A percentile compares a stretch with the other conserved stretches of the same genome.
Conservation (phyloP, 2,113 vertebrate species). For the Pteruthius melanotis region DNA sequence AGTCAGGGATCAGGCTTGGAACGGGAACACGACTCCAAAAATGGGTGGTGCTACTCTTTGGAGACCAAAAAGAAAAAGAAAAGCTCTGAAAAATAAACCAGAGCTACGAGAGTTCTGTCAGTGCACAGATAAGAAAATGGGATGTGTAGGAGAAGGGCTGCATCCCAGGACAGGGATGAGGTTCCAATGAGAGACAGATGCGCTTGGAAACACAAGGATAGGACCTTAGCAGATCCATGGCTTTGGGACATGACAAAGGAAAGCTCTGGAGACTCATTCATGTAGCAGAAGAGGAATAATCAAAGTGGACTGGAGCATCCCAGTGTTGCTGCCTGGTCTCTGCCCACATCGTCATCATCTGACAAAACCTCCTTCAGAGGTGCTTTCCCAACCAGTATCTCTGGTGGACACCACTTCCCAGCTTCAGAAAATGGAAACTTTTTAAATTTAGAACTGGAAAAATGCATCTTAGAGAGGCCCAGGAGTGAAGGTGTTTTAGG, state of each 20-base stretch:
- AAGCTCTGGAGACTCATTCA: background rate
- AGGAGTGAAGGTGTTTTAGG: background rate
- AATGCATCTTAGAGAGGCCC: background rate
- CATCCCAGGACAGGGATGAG: background rate
- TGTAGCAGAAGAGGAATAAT: background rate
- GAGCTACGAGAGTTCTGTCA: background rate
- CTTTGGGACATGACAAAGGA: background rate
- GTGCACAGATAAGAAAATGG: background rate
- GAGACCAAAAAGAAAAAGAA: background rate
- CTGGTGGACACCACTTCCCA: background rate
- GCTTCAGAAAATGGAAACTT: background rate
- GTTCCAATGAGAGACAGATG: background rate
- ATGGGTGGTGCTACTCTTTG: accelerated
- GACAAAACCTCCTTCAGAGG: background rate
- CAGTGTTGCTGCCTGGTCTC: background rate
- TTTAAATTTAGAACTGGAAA: background rate
- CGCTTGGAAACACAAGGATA: background rate
- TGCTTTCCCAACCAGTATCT: background rate
- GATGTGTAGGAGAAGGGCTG: background rate
- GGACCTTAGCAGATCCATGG: background rate
- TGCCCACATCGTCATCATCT: background rate
- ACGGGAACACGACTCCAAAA: background rate
- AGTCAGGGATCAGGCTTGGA: background rate
- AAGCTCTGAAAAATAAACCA: background rate
- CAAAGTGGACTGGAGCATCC: background rate